These are phyloP conservation scores for Cygnus atratus DNA, from an alignment of 2,113 vertebrate genomes.

Conservation along the genomic window DNA sequence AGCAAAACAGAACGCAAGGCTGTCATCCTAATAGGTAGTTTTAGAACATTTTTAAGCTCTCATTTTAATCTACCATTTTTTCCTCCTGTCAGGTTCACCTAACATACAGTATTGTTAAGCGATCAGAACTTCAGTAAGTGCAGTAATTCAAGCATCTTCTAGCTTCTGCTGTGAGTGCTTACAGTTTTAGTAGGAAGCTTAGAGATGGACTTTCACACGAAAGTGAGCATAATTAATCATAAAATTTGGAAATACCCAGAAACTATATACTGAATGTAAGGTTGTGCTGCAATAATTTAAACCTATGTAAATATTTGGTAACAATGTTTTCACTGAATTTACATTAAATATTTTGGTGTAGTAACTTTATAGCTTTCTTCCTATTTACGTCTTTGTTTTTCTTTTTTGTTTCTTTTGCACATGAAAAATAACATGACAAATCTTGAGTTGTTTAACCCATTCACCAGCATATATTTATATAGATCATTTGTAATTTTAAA, in stretches of 20 bases:
- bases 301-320: not conserved
- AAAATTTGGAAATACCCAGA: not conserved
- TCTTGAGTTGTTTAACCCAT: conserved; percentile 48
- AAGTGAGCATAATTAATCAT: not conserved
- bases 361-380: not conserved
- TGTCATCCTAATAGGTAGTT: not conserved
- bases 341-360: not conserved
- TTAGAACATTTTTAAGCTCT: not conserved
- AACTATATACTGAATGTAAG: not conserved
- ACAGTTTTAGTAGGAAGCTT: not conserved
- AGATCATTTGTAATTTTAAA: not conserved
- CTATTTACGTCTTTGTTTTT: not conserved
- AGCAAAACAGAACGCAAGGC: not conserved
- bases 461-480: conserved; percentile 33
- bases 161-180: not conserved
- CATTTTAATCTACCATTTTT: not conserved
- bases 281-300: not conserved
- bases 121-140: not conserved
- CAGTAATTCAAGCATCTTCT: not conserved
- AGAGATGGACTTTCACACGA: not conserved
- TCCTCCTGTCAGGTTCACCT: not conserved
- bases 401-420: not conserved
- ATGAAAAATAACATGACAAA: not conserved
- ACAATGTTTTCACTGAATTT: not conserved
- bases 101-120: not conserved